Evolutionary conservation across 2,113 vertebrate species (phyloP).

Genomic region (Erythrocercus mccallii): DNA sequence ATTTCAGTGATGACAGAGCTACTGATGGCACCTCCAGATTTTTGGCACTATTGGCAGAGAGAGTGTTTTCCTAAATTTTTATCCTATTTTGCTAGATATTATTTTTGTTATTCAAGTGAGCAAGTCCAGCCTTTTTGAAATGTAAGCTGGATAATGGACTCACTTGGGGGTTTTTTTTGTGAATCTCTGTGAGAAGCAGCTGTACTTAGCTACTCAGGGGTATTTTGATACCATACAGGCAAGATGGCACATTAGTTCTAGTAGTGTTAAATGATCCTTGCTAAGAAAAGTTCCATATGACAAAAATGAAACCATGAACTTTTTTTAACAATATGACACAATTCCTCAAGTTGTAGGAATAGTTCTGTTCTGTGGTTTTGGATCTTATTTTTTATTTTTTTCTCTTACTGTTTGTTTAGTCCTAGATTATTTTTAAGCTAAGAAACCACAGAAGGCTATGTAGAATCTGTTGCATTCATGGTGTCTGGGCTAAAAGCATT

Average conservation of each 20-base stretch:
- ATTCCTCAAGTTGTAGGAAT: neutral
- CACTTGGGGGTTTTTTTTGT: accelerated
- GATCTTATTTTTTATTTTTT: neutral
- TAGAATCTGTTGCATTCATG: neutral
- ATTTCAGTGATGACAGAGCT: neutral
- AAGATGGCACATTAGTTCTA: neutral
- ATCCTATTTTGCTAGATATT: neutral
- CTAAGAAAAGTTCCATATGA: conserved; percentile 1
- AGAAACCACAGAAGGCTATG: conserved; percentile 8
- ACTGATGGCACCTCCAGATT: neutral
- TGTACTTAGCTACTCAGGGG: neutral
- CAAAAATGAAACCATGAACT: conserved; percentile 9
- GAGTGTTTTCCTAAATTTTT: neutral
- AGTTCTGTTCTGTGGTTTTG: neutral
- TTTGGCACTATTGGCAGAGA: neutral
- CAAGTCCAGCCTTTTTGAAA: neutral
- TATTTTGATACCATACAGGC: neutral
- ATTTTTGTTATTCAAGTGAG: neutral
- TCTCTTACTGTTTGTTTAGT: neutral
- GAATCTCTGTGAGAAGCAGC: neutral
- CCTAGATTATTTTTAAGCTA: conserved; percentile 34
- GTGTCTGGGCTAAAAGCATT: conserved; percentile 23
- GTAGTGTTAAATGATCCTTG: neutral
- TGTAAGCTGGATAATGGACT: neutral
- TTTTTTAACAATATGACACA: conserved; percentile 22